phyloP scores from a whole-genome alignment of 2,797 vertebrate species.

The Meriones psammophilus region DNA sequence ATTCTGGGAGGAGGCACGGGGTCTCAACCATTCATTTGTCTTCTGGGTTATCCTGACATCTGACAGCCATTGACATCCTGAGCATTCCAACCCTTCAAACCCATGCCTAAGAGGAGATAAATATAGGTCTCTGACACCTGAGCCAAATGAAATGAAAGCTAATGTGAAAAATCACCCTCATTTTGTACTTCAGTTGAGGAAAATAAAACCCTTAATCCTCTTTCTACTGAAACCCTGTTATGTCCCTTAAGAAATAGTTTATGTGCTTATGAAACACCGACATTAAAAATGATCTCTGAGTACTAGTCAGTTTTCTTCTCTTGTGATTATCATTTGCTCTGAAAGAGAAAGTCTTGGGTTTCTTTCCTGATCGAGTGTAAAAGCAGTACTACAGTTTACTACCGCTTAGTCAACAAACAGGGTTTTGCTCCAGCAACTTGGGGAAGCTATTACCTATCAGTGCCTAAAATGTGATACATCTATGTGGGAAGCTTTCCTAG shows the following conservation, averaged over 20 bases:
- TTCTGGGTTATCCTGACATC: slow-evolving; percentile 67
- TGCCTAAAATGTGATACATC: background rate
- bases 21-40: slow-evolving; percentile 32
- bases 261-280: slow-evolving; percentile 31
- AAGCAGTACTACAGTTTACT: background rate
- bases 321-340: background rate
- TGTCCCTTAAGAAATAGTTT: background rate
- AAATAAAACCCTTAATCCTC: slow-evolving; percentile 75
- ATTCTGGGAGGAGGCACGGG: slow-evolving; percentile 62
- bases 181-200: slow-evolving; percentile 61
- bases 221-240: slow-evolving; percentile 67
- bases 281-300: background rate
- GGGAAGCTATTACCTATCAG: background rate
- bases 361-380: background rate
- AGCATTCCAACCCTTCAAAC: slow-evolving; percentile 46
- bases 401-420: background rate
- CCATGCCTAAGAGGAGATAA: slow-evolving; percentile 71
- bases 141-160: slow-evolving; percentile 65
- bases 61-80: slow-evolving; percentile 71
- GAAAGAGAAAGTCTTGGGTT: background rate
- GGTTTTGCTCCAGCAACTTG: background rate
- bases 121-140: slow-evolving; percentile 80
- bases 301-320: background rate
- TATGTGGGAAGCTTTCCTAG: background rate
- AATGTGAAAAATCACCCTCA: slow-evolving; percentile 58